A percentile compares a stretch with the other conserved stretches of the same genome.
Conservation (phyloP, 2,888 invertebrate species). For the Drosophila paranaensis region DNA sequence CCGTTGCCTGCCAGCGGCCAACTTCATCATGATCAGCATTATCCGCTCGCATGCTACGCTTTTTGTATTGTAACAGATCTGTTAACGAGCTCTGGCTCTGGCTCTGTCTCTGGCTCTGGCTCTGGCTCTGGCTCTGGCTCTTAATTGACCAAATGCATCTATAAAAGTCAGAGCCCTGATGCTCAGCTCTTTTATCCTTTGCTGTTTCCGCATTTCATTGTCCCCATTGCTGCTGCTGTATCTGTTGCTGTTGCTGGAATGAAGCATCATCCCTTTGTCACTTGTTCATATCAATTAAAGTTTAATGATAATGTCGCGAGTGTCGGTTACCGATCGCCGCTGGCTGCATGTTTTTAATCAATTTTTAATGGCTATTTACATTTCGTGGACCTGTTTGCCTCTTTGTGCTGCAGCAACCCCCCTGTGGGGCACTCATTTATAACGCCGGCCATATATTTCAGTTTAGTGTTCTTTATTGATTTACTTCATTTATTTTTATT, state of each 20-base stretch:
- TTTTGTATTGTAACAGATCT: constrained; percentile 61
- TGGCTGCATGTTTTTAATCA: constrained; percentile 73
- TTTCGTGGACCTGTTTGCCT: constrained; percentile 55
- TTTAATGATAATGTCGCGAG: constrained; percentile 72
- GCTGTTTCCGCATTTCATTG: constrained; percentile 70
- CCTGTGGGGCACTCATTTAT: constrained; percentile 26
- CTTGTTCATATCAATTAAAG: constrained; percentile 77
- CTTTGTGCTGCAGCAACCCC: constrained; percentile 12
- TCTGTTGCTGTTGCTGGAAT: constrained; percentile 22
- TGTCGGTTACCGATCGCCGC: constrained; percentile 43
- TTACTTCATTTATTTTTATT: constrained; percentile 41
- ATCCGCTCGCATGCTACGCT: constrained; percentile 22
- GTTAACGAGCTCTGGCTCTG: constrained; percentile 51
- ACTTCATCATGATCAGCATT: constrained; percentile 22
- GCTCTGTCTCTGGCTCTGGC: neutral
- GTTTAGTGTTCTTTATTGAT: constrained; percentile 50
- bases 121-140: constrained; percentile 20
- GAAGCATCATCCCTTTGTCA: constrained; percentile 63
- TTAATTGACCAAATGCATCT: constrained; percentile 75
- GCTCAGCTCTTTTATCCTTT: constrained; percentile 37
- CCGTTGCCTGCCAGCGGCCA: constrained; percentile 11
- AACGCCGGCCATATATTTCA: constrained; percentile 15
- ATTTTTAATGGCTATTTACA: constrained; percentile 76
- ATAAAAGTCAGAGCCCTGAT: constrained; percentile 47
- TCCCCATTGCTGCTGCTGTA: constrained; percentile 24